Percentiles rank a stretch among this genome's conserved stretches.
Conservation (phyloP, 23 tunicate species). For the Clavelina lepadiformis region DNA sequence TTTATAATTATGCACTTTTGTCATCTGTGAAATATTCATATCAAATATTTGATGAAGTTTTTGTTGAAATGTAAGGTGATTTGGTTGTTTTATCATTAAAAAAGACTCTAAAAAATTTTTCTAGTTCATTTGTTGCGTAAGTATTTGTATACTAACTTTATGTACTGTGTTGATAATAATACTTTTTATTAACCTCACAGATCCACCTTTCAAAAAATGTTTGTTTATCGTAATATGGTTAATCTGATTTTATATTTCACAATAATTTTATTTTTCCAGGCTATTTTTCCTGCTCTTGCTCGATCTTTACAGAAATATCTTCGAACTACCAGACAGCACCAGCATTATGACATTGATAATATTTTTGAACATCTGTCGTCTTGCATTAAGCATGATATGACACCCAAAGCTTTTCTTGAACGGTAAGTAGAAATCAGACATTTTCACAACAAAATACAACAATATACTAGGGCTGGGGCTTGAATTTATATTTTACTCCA, state of each 20-base stretch:
- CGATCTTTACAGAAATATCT: slow-evolving; percentile 92
- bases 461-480: background rate
- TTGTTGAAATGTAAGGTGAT: no score
- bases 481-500: slow-evolving; percentile 3
- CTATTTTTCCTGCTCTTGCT: slow-evolving; percentile 92
- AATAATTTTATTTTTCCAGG: slow-evolving; percentile 31
- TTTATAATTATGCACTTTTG: background rate
- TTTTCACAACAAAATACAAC: background rate
- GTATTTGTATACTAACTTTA: no score
- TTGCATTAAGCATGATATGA: slow-evolving; percentile 93
- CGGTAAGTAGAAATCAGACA: slow-evolving; percentile 21
- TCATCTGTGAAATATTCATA: background rate
- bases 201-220: no score
- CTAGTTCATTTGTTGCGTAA: no score
- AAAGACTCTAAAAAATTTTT: no score
- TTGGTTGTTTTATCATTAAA: no score
- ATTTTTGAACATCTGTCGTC: slow-evolving; percentile 84
- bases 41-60: no score
- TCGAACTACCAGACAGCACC: slow-evolving; percentile 96
- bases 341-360: slow-evolving; percentile 85
- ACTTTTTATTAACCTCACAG: no score
- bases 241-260: no score
- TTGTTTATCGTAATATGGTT: no score
- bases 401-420: slow-evolving; percentile 88
- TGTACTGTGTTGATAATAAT: no score